phyloP scores from a whole-genome alignment of 53 echinoderm and acorn worm genomes.

The Crossaster papposus region DNA sequence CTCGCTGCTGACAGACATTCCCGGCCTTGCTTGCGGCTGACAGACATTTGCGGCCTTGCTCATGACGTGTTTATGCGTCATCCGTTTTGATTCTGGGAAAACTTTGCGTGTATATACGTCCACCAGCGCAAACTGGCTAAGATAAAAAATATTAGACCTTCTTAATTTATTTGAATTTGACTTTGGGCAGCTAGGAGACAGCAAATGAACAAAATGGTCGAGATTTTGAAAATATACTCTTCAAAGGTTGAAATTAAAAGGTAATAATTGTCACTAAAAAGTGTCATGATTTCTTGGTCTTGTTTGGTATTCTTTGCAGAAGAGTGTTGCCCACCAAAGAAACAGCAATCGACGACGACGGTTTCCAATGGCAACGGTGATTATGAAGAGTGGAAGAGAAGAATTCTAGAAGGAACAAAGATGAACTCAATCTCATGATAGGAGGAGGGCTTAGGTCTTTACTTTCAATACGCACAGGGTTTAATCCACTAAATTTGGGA shows the following conservation, averaged over 20 bases:
- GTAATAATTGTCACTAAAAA: background rate
- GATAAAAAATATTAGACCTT: too few relatives aligned
- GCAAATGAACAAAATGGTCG: too few relatives aligned
- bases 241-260: background rate
- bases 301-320: slow-evolving; percentile 34
- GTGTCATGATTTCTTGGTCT: background rate
- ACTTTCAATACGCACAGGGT: background rate
- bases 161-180: too few relatives aligned
- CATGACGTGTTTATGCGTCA: too few relatives aligned
- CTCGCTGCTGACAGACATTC: too few relatives aligned
- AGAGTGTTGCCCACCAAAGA: slow-evolving; percentile 71
- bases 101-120: too few relatives aligned
- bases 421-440: slow-evolving; percentile 10
- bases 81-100: too few relatives aligned
- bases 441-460: background rate
- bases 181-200: too few relatives aligned
- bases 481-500: background rate
- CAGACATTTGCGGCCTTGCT: too few relatives aligned
- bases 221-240: too few relatives aligned
- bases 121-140: too few relatives aligned
- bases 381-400: slow-evolving; percentile 83
- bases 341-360: slow-evolving; percentile 9
- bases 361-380: slow-evolving; percentile 51
- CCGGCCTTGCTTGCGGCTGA: too few relatives aligned
- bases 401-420: slow-evolving; percentile 70